A percentile compares a stretch with the other conserved stretches of the same genome.
phyloP scores from a whole-genome alignment of 2,113 vertebrate genomes.

The Origma solitaria region DNA sequence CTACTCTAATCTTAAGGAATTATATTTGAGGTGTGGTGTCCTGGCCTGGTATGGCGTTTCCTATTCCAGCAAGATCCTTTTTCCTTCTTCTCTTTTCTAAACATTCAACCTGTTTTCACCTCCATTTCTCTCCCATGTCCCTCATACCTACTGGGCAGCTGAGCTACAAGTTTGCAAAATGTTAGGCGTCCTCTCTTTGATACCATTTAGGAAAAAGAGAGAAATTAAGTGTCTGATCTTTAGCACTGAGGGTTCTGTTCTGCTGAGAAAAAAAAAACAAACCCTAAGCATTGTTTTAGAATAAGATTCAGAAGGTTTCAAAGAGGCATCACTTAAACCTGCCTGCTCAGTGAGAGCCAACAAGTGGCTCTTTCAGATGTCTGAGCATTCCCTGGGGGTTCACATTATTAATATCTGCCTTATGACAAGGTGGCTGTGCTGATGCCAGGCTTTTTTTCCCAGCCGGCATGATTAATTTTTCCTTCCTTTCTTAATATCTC shows the following conservation, averaged over 20 bases:
- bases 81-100: neutral
- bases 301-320: neutral
- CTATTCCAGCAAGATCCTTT: neutral
- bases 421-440: slow-evolving; percentile 65
- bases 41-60: neutral
- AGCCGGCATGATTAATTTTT: slow-evolving; percentile 73
- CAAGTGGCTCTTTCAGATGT: slow-evolving; percentile 49
- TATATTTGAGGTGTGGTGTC: neutral
- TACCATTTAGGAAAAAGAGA: neutral
- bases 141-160: neutral
- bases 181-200: neutral
- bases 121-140: neutral
- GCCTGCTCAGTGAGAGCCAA: neutral
- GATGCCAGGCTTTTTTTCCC: slow-evolving; percentile 39
- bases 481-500: slow-evolving; percentile 83
- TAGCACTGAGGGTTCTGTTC: neutral
- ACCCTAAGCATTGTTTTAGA: neutral
- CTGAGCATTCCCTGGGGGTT: slow-evolving; percentile 50
- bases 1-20: neutral
- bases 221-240: neutral
- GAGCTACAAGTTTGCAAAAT: neutral
- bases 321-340: slow-evolving; percentile 39
- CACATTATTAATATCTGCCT: slow-evolving; percentile 62
- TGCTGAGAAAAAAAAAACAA: neutral
- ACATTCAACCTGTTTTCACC: neutral